These are phyloP conservation scores for Lota lota DNA, from an alignment of 2,113 vertebrate genomes.

Conservation along the genomic window DNA sequence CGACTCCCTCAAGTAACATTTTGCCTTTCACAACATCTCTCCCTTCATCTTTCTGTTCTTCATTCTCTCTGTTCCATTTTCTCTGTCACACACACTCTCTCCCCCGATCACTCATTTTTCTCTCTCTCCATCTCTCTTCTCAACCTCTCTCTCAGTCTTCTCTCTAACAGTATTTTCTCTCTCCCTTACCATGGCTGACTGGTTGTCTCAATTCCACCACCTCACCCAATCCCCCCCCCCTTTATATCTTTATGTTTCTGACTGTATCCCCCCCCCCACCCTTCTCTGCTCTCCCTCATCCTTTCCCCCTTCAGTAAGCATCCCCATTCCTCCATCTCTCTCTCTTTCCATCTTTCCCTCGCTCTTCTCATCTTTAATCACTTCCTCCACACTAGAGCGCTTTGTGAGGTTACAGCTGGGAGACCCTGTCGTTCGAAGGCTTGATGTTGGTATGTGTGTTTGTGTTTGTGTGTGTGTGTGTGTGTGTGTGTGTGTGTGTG, in stretches of 20 bases:
- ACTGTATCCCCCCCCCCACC: no score
- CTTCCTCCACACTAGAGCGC: constrained; percentile 3
- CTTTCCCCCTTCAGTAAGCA: not conserved
- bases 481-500: constrained; percentile 1
- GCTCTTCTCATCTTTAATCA: constrained; percentile 14
- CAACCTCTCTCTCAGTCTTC: no score
- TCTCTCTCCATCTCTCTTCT: not conserved
- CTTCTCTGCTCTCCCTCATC: no score
- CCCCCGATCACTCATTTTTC: not conserved
- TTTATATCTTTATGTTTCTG: no score
- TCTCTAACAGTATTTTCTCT: no score
- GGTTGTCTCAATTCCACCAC: no score
- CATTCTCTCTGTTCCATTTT: not conserved
- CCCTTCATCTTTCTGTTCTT: not conserved
- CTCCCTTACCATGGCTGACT: no score
- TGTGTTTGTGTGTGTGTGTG: constrained; percentile 12
- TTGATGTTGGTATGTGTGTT: constrained; percentile 37
- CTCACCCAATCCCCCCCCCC: no score
- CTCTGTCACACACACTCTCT: not conserved
- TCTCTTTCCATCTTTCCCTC: no score
- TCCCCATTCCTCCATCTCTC: not conserved
- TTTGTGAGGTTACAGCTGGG: constrained; percentile 82
- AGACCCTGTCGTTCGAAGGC: constrained; percentile 73
- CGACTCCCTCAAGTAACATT: no score
- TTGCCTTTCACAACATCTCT: no score